Conservation (phyloP, 2,113 vertebrate genomes). For the Probosciger aterrimus region DNA sequence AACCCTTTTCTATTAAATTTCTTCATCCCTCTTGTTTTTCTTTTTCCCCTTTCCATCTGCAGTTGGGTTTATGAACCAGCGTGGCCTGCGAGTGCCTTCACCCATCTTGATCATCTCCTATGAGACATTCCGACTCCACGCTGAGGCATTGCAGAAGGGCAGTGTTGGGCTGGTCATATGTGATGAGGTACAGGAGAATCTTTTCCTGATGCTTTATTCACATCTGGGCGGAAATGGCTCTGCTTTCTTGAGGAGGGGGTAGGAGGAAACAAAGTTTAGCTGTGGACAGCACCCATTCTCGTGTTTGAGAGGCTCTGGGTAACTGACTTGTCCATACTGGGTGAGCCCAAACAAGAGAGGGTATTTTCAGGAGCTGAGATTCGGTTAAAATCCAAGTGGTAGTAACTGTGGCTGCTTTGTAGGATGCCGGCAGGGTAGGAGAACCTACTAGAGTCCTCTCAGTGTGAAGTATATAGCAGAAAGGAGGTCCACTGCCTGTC, state of each 20-base stretch:
- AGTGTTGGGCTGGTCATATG: slow-evolving; percentile 92
- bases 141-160: slow-evolving; percentile 86
- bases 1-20: not conserved
- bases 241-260: not conserved
- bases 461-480: not conserved
- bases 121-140: slow-evolving; percentile 92
- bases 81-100: slow-evolving; percentile 83
- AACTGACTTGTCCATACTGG: not conserved
- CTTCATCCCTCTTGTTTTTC: not conserved
- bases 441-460: not conserved
- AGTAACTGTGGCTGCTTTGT: not conserved
- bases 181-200: slow-evolving; percentile 79
- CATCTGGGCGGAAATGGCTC: not conserved
- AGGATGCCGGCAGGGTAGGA: not conserved
- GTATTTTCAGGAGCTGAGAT: not conserved
- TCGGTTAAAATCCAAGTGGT: not conserved
- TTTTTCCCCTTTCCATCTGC: not conserved
- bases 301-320: not conserved
- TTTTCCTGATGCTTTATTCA: not conserved
- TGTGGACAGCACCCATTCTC: not conserved
- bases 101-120: slow-evolving; percentile 97
- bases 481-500: not conserved
- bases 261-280: not conserved
- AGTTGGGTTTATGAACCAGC: slow-evolving; percentile 91
- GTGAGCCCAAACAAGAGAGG: not conserved